Evolutionary conservation across 23 tunicate species (phyloP).

Genomic region (Trididemnum miniatum): DNA sequence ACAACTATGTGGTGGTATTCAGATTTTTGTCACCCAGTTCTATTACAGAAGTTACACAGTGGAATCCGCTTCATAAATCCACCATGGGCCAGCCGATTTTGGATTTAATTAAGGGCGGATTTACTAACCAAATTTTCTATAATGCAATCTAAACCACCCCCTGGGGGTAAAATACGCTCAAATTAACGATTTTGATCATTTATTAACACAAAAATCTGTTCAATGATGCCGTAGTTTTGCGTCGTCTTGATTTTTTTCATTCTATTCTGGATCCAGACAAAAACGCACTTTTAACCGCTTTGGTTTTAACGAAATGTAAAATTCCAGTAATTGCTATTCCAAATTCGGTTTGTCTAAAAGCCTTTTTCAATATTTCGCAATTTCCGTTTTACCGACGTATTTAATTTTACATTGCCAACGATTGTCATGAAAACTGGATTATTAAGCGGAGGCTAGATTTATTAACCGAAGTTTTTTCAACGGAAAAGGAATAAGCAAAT

Average conservation of each 20-base stretch:
- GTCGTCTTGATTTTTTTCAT: constrained; percentile 1
- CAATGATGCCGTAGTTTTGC: background rate
- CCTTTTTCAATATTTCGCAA: background rate
- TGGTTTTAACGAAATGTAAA: background rate
- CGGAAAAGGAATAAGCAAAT: constrained; percentile 10
- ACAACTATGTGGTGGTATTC: too few relatives aligned
- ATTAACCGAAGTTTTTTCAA: constrained; percentile 17
- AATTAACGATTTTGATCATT: too few relatives aligned
- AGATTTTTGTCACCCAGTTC: too few relatives aligned
- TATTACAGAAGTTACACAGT: too few relatives aligned
- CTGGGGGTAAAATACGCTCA: too few relatives aligned
- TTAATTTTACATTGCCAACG: background rate
- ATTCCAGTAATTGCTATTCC: background rate
- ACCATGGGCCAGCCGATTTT: too few relatives aligned
- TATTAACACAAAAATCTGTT: too few relatives aligned
- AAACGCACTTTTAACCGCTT: background rate
- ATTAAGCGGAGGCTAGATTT: background rate
- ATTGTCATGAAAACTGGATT: constrained; percentile 2
- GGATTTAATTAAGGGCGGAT: too few relatives aligned
- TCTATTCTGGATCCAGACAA: constrained; percentile 4
- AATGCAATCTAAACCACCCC: too few relatives aligned
- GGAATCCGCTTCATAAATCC: too few relatives aligned
- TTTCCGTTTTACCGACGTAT: background rate
- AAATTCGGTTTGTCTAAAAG: background rate
- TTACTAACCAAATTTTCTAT: too few relatives aligned